phyloP scores from a whole-genome alignment of 2,113 vertebrate genomes.

The Benitochromis conjunctus region DNA sequence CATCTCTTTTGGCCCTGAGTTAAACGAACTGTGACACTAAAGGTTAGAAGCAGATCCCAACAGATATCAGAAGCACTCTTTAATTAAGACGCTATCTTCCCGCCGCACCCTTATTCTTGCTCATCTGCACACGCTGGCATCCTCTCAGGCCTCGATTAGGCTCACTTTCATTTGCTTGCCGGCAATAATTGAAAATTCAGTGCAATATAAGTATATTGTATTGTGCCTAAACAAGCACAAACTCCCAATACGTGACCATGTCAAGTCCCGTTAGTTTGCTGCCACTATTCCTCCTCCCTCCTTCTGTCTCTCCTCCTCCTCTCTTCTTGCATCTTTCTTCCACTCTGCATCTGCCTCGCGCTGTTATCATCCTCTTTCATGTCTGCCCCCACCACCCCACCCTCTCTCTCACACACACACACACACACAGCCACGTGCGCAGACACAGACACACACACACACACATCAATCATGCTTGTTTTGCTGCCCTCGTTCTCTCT shows the following conservation, averaged over 20 bases:
- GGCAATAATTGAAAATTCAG: constrained; percentile 60
- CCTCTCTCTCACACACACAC: background rate
- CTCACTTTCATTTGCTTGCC: constrained; percentile 30
- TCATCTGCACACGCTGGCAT: background rate
- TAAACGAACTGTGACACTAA: constrained; percentile 63
- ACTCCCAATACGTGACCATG: constrained; percentile 40
- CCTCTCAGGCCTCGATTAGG: constrained; percentile 26
- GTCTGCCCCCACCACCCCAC: constrained; percentile 17
- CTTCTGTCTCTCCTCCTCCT: constrained; percentile 9
- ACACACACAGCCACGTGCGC: background rate
- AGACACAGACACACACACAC: background rate
- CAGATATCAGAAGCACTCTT: constrained; percentile 48
- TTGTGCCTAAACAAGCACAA: constrained; percentile 47
- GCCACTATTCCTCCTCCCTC: background rate
- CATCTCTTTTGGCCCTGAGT: constrained; percentile 15
- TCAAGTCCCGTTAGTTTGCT: constrained; percentile 12
- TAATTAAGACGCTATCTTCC: constrained; percentile 64
- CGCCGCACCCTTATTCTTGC: background rate
- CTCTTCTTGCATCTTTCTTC: constrained; percentile 11
- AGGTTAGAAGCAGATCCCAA: constrained; percentile 57
- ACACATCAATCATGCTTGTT: constrained; percentile 28
- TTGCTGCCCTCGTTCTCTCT: constrained; percentile 13
- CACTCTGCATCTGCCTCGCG: constrained; percentile 9
- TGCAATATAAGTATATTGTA: constrained; percentile 43
- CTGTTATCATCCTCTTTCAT: constrained; percentile 52